Percentiles rank a stretch among this genome's conserved stretches.
These are phyloP conservation scores for Amphipoea oculea DNA, from an alignment of 2,888 invertebrate species.

Conservation along the genomic window DNA sequence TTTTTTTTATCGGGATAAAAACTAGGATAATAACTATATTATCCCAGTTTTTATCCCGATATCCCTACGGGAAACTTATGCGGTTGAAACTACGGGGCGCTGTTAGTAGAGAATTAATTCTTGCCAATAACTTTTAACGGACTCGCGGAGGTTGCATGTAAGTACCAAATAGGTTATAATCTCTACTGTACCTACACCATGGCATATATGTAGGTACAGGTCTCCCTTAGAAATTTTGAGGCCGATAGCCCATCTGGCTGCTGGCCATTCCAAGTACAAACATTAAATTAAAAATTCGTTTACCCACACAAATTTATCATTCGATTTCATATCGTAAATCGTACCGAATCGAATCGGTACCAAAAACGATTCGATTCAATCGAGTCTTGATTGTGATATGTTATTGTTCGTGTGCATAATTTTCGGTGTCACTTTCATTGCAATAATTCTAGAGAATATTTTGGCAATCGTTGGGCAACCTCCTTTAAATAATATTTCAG, in stretches of 20 bases:
- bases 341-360: conserved; percentile 79
- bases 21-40: too few species aligned
- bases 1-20: too few species aligned
- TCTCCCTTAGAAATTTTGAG: conserved; percentile 6
- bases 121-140: too few species aligned
- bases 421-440: conserved; percentile 65
- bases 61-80: too few species aligned
- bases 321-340: conserved; percentile 80
- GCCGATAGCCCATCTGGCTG: conserved; percentile 26
- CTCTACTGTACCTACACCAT: neutral
- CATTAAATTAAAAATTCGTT: conserved; percentile 72
- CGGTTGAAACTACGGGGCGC: too few species aligned
- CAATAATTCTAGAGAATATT: conserved; percentile 50
- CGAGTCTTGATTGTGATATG: conserved; percentile 67
- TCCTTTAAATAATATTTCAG: conserved; percentile 28
- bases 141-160: too few species aligned
- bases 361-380: conserved; percentile 77
- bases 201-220: neutral
- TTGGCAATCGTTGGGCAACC: conserved; percentile 34
- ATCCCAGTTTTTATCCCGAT: too few species aligned
- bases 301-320: conserved; percentile 73
- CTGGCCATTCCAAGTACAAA: conserved; percentile 60
- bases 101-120: too few species aligned
- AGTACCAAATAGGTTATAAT: too few species aligned
- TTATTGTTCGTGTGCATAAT: conserved; percentile 72